Percentiles rank a stretch among this genome's conserved stretches.
These are phyloP conservation scores for Sinonovacula constricta DNA, from an alignment of 1,140 invertebrate genomes.

Conservation along the genomic window DNA sequence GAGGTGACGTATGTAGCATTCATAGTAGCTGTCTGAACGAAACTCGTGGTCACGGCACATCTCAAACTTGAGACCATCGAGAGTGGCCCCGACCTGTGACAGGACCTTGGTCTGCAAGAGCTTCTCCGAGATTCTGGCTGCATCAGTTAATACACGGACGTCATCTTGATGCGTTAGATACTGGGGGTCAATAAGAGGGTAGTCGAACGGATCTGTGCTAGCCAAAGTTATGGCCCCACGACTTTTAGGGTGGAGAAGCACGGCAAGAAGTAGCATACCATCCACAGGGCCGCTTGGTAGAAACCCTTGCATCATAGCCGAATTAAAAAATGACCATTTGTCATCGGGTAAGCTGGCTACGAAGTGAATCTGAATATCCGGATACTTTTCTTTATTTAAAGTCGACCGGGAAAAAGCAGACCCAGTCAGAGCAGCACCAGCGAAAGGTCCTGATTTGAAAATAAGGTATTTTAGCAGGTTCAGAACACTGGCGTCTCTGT, in stretches of 20 bases:
- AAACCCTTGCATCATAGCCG: background rate
- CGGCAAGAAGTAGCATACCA: slow-evolving; percentile 27
- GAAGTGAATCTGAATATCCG: background rate
- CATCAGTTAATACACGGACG: slow-evolving; percentile 40
- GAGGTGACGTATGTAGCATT: no score
- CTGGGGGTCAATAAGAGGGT: no score
- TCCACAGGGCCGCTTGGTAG: slow-evolving; percentile 4
- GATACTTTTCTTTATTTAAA: slow-evolving; percentile 7
- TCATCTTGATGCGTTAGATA: slow-evolving; percentile 43
- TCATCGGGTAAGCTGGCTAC: background rate
- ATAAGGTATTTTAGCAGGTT: slow-evolving; percentile 51
- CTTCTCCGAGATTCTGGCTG: slow-evolving; percentile 22
- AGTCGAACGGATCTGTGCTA: slow-evolving; percentile 26
- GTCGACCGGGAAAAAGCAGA: slow-evolving; percentile 11
- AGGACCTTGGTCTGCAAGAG: slow-evolving; percentile 26
- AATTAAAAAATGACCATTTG: background rate
- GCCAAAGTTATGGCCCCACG: no score
- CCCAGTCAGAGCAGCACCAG: background rate
- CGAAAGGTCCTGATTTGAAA: slow-evolving; percentile 53
- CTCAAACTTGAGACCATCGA: no score
- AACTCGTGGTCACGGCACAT: no score
- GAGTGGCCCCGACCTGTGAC: no score
- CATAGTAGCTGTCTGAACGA: no score
- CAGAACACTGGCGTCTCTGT: slow-evolving; percentile 24
- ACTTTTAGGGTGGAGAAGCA: slow-evolving; percentile 48